Percentiles rank a stretch among this genome's conserved stretches.
These are phyloP conservation scores for Eptesicus fuscus DNA, from an alignment of 2,113 vertebrate genomes.

Conservation along the genomic window DNA sequence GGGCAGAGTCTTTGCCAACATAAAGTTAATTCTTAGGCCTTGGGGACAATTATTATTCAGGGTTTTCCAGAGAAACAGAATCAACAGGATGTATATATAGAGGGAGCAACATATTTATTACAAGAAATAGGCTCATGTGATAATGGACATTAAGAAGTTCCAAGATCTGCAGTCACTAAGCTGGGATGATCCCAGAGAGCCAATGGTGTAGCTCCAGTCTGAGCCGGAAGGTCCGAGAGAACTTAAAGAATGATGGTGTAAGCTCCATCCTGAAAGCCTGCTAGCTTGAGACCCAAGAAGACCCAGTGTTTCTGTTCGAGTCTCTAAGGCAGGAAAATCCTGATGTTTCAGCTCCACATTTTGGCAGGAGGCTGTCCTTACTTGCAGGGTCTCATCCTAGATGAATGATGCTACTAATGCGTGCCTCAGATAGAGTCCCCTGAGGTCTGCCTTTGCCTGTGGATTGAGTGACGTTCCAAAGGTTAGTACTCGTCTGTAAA, in stretches of 20 bases:
- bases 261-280: neutral
- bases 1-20: neutral
- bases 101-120: neutral
- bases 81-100: neutral
- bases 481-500: no score
- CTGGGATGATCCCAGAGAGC: neutral
- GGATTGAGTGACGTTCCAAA: neutral
- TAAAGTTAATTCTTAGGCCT: neutral
- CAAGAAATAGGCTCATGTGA: neutral
- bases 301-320: neutral
- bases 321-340: neutral
- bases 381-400: no score
- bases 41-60: neutral
- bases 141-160: neutral
- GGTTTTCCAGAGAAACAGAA: neutral
- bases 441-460: neutral
- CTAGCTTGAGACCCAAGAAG: neutral
- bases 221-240: neutral
- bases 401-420: neutral
- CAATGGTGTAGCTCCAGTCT: neutral
- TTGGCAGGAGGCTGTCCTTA: neutral
- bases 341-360: neutral
- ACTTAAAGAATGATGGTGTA: rapidly evolving
- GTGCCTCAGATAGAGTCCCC: neutral
- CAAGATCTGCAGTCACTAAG: neutral